These are phyloP conservation scores for Chrysolina americana DNA, from an alignment of 2,888 invertebrate species.

Conservation along the genomic window DNA sequence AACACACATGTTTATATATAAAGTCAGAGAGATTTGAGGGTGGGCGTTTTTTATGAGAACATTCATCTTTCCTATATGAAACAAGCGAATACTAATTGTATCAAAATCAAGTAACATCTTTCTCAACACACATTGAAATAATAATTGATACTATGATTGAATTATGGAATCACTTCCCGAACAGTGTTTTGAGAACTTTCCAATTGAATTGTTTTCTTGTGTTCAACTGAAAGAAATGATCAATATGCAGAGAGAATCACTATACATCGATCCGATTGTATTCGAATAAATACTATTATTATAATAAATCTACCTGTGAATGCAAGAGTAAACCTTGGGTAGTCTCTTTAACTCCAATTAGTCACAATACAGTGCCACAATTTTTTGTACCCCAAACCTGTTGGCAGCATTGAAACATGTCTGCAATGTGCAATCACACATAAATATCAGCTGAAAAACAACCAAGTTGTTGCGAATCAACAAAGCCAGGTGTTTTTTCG, in stretches of 20 bases:
- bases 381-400: constrained; percentile 6
- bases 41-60: no score
- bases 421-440: constrained; percentile 18
- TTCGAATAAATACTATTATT: constrained; percentile 7
- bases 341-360: constrained; percentile 18
- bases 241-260: constrained; percentile 1
- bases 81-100: no score
- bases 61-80: no score
- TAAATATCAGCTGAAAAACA: constrained; percentile 20
- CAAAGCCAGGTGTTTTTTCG: constrained; percentile 11
- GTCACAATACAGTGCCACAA: neutral
- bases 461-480: constrained; percentile 1
- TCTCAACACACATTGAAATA: no score
- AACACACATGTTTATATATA: no score
- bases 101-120: no score
- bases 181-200: no score
- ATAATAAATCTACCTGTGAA: neutral
- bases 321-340: constrained; percentile 12
- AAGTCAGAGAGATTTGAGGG: no score
- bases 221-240: neutral
- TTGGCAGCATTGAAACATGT: constrained; percentile 9
- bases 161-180: no score
- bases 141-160: no score
- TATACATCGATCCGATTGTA: no score
- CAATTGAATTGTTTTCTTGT: no score